Evolutionary conservation across 2,888 invertebrate genomes (phyloP).

Genomic region (Seira sanloemensis): DNA sequence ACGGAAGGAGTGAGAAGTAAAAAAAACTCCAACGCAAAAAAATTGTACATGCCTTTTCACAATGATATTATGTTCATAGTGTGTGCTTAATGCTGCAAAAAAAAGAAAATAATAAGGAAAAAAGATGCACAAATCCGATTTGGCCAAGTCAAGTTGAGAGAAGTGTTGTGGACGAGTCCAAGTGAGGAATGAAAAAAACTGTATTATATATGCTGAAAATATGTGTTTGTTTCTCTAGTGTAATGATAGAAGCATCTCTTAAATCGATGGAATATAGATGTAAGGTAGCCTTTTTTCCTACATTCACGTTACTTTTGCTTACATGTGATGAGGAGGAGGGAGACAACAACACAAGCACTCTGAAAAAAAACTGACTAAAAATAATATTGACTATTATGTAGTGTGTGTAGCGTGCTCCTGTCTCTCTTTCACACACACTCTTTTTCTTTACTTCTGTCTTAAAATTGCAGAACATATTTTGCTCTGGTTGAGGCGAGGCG

Average conservation of each 20-base stretch:
- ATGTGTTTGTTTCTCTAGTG: slow-evolving; percentile 21
- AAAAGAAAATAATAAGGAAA: slow-evolving; percentile 1
- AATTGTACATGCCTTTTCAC: not conserved
- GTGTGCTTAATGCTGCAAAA: not conserved
- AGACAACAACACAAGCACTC: slow-evolving; percentile 12
- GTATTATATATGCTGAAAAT: not conserved
- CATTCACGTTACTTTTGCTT: slow-evolving; percentile 15
- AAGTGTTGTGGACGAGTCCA: slow-evolving; percentile 52
- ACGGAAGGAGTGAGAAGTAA: not conserved
- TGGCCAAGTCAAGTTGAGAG: slow-evolving; percentile 11
- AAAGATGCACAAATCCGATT: slow-evolving; percentile 45
- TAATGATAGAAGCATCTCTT: slow-evolving; percentile 15
- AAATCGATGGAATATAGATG: not conserved
- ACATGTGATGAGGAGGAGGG: slow-evolving; percentile 13
- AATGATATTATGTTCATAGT: not conserved
- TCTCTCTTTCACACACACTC: too few relatives aligned
- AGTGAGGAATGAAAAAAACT: slow-evolving; percentile 31
- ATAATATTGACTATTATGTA: slow-evolving; percentile 32
- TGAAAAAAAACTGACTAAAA: slow-evolving; percentile 8
- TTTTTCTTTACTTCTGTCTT: slow-evolving; percentile 2
- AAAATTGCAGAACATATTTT: slow-evolving; percentile 5
- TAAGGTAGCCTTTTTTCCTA: slow-evolving; percentile 12
- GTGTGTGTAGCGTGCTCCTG: slow-evolving; percentile 18
- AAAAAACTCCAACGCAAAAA: not conserved
- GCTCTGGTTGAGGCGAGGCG: not conserved